Percentiles rank a stretch among this genome's conserved stretches.
These are phyloP conservation scores for Amorpha juglandis DNA, from an alignment of 2,888 invertebrate species.

Conservation along the genomic window DNA sequence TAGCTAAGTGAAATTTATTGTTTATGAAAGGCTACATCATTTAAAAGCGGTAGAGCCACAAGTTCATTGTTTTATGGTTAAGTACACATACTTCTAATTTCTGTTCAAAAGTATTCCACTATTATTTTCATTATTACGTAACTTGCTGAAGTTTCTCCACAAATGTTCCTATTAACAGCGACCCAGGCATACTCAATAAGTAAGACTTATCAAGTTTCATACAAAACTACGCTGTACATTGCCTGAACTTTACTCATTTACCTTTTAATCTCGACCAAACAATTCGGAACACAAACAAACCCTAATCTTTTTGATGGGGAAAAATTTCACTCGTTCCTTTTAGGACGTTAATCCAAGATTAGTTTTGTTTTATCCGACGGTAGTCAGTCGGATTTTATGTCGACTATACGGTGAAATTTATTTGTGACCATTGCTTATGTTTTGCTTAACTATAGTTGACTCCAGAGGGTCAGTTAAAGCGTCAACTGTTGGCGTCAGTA, in stretches of 20 bases:
- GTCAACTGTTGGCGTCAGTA: no score
- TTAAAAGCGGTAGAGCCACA: no score
- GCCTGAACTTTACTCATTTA: constrained; percentile 17
- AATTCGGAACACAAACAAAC: constrained; percentile 38
- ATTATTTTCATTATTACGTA: no score
- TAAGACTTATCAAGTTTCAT: constrained; percentile 2
- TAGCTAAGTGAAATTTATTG: no score
- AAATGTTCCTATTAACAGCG: background rate
- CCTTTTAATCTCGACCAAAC: constrained; percentile 18
- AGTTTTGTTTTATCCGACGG: constrained; percentile 5
- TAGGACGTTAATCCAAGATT: constrained; percentile 1
- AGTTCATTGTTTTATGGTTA: no score
- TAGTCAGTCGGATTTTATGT: background rate
- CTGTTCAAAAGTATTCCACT: no score
- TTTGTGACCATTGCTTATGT: background rate
- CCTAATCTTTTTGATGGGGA: constrained; percentile 33
- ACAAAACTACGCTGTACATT: constrained; percentile 1
- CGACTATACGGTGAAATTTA: background rate
- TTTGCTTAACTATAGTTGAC: background rate
- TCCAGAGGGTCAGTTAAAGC: no score
- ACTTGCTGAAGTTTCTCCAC: background rate
- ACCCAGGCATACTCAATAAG: background rate
- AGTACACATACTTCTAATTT: no score
- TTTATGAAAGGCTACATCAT: no score
- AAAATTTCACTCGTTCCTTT: constrained; percentile 29